Evolutionary conservation across 2,113 vertebrate genomes (phyloP), one percentile per base, ranked within the genome.

Genomic region (Vicugna pacos): DNA sequence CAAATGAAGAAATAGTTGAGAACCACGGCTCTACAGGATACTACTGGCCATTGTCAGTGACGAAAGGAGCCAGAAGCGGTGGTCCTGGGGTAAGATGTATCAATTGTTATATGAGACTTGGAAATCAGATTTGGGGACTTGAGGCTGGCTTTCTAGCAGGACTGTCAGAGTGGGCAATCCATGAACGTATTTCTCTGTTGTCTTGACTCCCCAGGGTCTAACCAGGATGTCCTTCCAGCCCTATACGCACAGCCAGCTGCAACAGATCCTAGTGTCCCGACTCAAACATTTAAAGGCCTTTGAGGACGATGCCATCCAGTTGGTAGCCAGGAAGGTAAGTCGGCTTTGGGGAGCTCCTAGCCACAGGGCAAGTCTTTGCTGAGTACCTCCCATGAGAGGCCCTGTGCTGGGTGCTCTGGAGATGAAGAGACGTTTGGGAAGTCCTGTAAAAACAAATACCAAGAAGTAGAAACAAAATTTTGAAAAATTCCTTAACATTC

Each of bases 191-290:
- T 67, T 8, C 96, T 32, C 95, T 96, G 11, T 97, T 91, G 26
- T 54, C 52, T 97, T 2, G 80, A 11, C 26, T 89, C 32, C 75
- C 35, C 8, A 99, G 99, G 99, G 99, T 46, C 98, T 99, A 93
- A 99, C 99, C 75, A 98, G 99, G 98, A 99, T 99, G 99, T 99
- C 99, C 65, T 99, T 99, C 98, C 99, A 99, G 98, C 99, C 99
- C 1, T 99, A 99, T 97, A 99, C 99, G 58, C 99, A 99, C 98
- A 99, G 99, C 94, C 99, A 99, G 82, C 98, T 99, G 93, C 99
- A 99, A 98, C 99, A 99, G 98, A 99, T 99, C 76, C 98, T 99
- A 88, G 98, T 93, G 48, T 99, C 99, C 28, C 98, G 99, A 32
- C 98, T 99, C 84, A 99, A 99, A 95, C 97, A 98, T 10, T 20